Evolutionary conservation across 1,140 invertebrate species (phyloP).

Genomic region (Bombus pascuorum): DNA sequence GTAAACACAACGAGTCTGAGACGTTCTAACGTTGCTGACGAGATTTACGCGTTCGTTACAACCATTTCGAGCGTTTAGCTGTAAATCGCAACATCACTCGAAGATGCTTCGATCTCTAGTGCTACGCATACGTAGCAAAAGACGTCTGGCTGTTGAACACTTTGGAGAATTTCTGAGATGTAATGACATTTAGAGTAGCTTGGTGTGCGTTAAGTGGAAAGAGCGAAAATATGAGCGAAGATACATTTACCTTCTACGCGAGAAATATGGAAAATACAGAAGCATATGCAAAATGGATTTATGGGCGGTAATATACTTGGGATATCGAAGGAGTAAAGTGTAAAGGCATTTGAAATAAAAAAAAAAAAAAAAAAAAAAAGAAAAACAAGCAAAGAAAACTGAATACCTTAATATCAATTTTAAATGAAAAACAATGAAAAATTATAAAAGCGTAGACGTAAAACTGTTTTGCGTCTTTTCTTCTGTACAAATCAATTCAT

Average conservation of each 20-base stretch:
- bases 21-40: slow-evolving; percentile 10
- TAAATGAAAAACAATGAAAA: too few relatives aligned
- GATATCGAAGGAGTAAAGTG: background rate
- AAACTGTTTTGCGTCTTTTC: too few relatives aligned
- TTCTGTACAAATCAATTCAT: background rate
- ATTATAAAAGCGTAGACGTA: too few relatives aligned
- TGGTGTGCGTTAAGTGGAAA: background rate
- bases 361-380: background rate
- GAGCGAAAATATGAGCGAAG: background rate
- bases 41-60: slow-evolving; percentile 50
- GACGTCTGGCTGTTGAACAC: background rate
- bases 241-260: background rate
- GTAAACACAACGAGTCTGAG: background rate
- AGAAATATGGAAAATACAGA: background rate
- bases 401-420: too few relatives aligned
- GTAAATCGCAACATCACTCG: slow-evolving; percentile 50
- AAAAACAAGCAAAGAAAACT: too few relatives aligned
- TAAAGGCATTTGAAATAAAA: background rate
- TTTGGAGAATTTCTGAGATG: slow-evolving; percentile 21
- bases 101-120: slow-evolving; percentile 38
- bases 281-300: background rate
- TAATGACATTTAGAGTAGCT: slow-evolving; percentile 49
- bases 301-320: background rate
- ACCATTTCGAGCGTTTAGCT: slow-evolving; percentile 56
- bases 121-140: background rate